phyloP scores from a whole-genome alignment of 2,888 invertebrate genomes.

The Netelia inedita region DNA sequence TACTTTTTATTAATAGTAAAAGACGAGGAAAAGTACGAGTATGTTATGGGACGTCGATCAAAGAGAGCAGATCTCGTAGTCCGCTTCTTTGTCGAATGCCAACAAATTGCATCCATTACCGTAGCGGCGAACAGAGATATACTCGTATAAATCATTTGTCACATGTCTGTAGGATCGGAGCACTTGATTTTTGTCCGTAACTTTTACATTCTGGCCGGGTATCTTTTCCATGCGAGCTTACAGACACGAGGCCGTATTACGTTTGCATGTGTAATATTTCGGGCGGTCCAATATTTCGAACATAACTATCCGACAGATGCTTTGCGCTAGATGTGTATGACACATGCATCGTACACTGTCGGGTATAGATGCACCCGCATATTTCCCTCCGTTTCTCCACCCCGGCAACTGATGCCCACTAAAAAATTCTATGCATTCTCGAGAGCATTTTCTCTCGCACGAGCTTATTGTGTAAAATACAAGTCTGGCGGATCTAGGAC shows the following conservation, averaged over 20 bases:
- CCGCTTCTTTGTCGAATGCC: background rate
- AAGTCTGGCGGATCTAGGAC: conserved; percentile 26
- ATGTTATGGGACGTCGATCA: conserved; percentile 74
- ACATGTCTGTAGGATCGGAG: background rate
- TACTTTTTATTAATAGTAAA: too few relatives aligned
- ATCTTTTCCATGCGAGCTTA: background rate
- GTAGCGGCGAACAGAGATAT: background rate
- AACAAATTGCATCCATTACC: background rate
- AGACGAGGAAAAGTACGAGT: background rate
- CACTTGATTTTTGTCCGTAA: background rate
- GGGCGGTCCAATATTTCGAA: conserved; percentile 1
- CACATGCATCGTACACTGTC: conserved; percentile 33
- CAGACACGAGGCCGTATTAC: conserved; percentile 9
- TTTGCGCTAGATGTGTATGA: background rate
- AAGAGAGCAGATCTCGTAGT: background rate
- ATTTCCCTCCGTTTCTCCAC: conserved; percentile 31
- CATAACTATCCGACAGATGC: background rate
- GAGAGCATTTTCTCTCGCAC: conserved; percentile 59
- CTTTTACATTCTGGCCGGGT: background rate
- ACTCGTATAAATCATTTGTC: background rate
- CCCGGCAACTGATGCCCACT: conserved; percentile 57
- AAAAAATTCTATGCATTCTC: conserved; percentile 71
- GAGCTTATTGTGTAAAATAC: conserved; percentile 23
- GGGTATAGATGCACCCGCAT: conserved; percentile 23
- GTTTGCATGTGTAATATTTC: conserved; percentile 5